phyloP scores from a whole-genome alignment of 2,888 invertebrate species.

The Entomobrya multifasciata region DNA sequence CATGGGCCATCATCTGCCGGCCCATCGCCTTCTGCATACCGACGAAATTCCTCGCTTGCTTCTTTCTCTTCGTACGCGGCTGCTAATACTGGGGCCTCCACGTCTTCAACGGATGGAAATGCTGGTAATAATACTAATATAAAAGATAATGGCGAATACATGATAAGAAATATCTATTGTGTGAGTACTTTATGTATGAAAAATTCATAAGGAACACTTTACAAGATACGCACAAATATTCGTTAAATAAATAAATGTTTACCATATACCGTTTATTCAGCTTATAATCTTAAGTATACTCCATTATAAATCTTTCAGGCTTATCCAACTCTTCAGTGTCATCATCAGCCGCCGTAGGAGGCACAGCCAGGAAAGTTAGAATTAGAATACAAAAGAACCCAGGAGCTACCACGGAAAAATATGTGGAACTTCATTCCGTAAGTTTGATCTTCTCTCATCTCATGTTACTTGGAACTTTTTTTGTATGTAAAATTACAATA shows the following conservation, averaged over 20 bases:
- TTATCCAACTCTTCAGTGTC: constrained; percentile 58
- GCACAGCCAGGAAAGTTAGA: constrained; percentile 75
- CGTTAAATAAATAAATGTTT: too few relatives aligned
- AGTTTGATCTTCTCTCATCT: constrained; percentile 39
- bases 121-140: constrained; percentile 60
- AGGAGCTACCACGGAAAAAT: constrained; percentile 75
- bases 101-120: constrained; percentile 36
- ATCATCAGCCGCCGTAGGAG: constrained; percentile 65
- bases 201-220: too few relatives aligned
- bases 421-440: constrained; percentile 77
- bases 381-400: constrained; percentile 78
- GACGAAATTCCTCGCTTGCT: constrained; percentile 65
- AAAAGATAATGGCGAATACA: constrained; percentile 57
- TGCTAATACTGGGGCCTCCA: constrained; percentile 38
- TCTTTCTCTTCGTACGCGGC: constrained; percentile 69
- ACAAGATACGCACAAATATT: too few relatives aligned
- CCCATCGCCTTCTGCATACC: constrained; percentile 67
- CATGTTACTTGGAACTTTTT: too few relatives aligned
- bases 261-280: too few relatives aligned
- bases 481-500: too few relatives aligned
- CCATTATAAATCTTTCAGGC: constrained; percentile 50
- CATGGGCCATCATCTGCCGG: constrained; percentile 64
- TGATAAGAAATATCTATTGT: background rate
- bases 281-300: too few relatives aligned
- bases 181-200: too few relatives aligned